Evolutionary conservation across 2,888 invertebrate species (phyloP).

Genomic region (Quadroppia sp.): DNA sequence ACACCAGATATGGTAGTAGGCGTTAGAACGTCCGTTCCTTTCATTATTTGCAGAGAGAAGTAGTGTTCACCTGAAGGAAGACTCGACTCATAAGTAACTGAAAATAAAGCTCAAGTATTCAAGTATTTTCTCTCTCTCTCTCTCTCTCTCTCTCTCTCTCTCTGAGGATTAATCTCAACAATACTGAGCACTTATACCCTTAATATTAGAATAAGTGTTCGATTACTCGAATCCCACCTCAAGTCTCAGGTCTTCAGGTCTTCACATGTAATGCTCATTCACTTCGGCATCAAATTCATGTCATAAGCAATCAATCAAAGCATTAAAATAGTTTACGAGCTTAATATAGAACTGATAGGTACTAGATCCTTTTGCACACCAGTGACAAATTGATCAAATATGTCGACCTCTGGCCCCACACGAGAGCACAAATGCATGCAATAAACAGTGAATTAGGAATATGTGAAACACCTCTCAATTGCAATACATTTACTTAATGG

Average conservation of each 20-base stretch:
- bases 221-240: constrained; percentile 22
- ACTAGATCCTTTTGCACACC: background rate
- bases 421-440: background rate
- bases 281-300: constrained; percentile 20
- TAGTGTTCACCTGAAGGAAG: background rate
- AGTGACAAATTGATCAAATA: constrained; percentile 24
- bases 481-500: no score
- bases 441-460: background rate
- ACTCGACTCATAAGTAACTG: background rate
- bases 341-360: constrained; percentile 17
- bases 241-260: background rate
- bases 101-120: background rate
- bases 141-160: no score
- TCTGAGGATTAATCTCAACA: no score
- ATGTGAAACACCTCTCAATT: no score
- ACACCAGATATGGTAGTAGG: constrained; percentile 14
- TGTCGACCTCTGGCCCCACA: constrained; percentile 19
- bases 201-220: constrained; percentile 11
- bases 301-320: constrained; percentile 33
- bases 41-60: background rate
- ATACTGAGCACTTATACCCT: background rate
- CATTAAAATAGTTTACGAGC: constrained; percentile 26
- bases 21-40: background rate
- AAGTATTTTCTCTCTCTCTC: background rate
- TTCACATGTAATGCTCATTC: no score